phyloP scores from a whole-genome alignment of 2,113 vertebrate species.

The chimpanzee (Pan troglodytes) region NHGRI_mPanTro3-v2.1_pri NC_072404.2:90444501-90445000 shows the following conservation, averaged over 20 bases:
- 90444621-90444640: background rate
- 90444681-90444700: conserved; percentile 48
- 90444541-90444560: conserved; percentile 47
- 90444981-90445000: background rate
- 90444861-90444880: background rate
- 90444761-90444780: conserved; percentile 36
- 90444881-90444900: background rate
- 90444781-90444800: background rate
- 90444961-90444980: background rate
- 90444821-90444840: background rate
- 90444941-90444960: background rate
- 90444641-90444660: conserved; percentile 24
- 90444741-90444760: conserved; percentile 46
- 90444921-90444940: background rate
- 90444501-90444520: conserved; percentile 59
- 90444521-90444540: conserved; percentile 41
- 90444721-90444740: conserved; percentile 53
- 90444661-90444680: background rate
- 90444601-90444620: background rate
- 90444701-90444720: conserved; percentile 39
- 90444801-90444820: background rate
- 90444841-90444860: background rate
- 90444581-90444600: background rate
- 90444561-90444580: conserved; percentile 13
- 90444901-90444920: background rate